Evolutionary conservation across 1,140 invertebrate species (phyloP).

Genomic region (Micrasema minimum): DNA sequence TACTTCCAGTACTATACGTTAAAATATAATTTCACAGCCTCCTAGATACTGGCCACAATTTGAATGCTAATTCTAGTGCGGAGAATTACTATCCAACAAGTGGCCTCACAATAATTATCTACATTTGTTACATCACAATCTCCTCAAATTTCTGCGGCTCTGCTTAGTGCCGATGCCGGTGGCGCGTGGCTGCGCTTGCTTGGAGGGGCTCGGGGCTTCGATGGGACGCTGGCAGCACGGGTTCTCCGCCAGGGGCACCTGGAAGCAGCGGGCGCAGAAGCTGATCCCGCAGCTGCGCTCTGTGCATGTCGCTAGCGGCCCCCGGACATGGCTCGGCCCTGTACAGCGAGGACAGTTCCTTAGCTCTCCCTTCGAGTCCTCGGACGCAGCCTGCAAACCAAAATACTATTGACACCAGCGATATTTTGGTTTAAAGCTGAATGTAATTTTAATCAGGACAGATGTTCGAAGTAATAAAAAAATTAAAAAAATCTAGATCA

Average conservation of each 20-base stretch:
- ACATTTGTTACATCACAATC: slow-evolving; percentile 34
- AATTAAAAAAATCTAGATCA: too few relatives aligned
- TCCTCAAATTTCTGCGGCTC: slow-evolving; percentile 60
- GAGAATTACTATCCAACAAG: too few relatives aligned
- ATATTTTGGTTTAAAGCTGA: too few relatives aligned
- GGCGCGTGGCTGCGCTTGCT: slow-evolving; percentile 60
- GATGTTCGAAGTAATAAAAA: too few relatives aligned
- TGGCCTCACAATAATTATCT: too few relatives aligned
- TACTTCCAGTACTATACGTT: too few relatives aligned
- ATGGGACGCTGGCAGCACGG: slow-evolving; percentile 60
- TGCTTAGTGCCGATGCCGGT: slow-evolving; percentile 59
- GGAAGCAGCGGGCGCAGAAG: slow-evolving; percentile 61
- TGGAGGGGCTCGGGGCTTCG: slow-evolving; percentile 63
- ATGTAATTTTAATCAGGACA: too few relatives aligned
- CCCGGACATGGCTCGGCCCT: slow-evolving; percentile 61
- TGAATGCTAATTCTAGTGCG: too few relatives aligned
- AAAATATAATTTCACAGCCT: too few relatives aligned
- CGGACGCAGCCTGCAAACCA: slow-evolving; percentile 59
- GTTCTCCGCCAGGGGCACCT: slow-evolving; percentile 58
- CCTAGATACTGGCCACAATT: too few relatives aligned
- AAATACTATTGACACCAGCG: too few relatives aligned
- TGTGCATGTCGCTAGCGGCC: slow-evolving; percentile 61
- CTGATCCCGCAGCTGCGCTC: slow-evolving; percentile 58
- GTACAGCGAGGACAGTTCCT: slow-evolving; percentile 60
- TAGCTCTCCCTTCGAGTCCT: slow-evolving; percentile 57